Conservation (phyloP, 37 sponge, comb jelly and placozoan genomes). For the Petrosia ficiformis region DNA sequence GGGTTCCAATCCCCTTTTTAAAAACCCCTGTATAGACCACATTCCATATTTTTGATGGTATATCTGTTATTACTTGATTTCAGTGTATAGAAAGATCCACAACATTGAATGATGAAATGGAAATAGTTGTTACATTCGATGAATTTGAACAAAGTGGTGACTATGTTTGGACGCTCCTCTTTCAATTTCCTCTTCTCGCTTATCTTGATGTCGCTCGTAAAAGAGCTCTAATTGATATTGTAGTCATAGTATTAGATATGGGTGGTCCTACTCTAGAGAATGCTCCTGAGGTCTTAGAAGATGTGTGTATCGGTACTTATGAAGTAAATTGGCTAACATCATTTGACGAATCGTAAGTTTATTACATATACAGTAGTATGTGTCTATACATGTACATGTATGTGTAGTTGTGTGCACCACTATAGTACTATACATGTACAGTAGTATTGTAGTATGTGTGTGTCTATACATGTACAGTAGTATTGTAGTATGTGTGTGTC, state of each 20-base stretch:
- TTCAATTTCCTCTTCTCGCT: slow-evolving; percentile 62
- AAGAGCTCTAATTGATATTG: slow-evolving; percentile 15
- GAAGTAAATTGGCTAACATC: slow-evolving; percentile 11
- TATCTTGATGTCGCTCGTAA: slow-evolving; percentile 49
- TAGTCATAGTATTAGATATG: neutral
- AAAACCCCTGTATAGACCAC: too few species aligned
- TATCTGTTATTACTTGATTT: neutral
- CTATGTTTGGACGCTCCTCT: slow-evolving; percentile 27
- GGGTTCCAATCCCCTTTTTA: too few species aligned
- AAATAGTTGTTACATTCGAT: neutral
- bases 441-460: too few species aligned
- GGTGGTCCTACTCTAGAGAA: neutral
- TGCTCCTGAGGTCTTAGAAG: neutral
- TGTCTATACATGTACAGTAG: too few species aligned
- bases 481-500: too few species aligned
- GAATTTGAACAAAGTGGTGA: neutral
- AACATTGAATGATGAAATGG: neutral
- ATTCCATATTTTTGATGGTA: too few species aligned
- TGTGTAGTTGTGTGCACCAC: too few species aligned
- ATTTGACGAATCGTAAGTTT: slow-evolving; percentile 62
- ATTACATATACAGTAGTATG: too few species aligned
- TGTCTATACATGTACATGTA: too few species aligned
- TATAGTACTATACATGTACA: too few species aligned
- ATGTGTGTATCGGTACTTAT: slow-evolving; percentile 40
- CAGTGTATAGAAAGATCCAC: slow-evolving; percentile 30